phyloP scores from a whole-genome alignment of 2,113 vertebrate genomes.

The Brienomyrus brachyistius region DNA sequence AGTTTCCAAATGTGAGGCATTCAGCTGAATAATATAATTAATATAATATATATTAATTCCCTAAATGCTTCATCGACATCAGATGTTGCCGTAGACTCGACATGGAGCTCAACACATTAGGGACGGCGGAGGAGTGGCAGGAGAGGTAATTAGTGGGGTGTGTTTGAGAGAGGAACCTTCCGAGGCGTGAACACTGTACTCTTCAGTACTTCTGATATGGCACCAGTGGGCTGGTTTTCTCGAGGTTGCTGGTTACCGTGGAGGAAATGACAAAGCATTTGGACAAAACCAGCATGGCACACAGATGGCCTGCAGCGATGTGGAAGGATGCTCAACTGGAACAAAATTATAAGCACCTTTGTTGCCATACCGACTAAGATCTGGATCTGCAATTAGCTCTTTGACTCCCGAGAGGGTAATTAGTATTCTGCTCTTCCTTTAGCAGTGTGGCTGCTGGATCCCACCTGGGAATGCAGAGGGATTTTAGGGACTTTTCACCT shows the following conservation, averaged over 20 bases:
- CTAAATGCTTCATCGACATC: not conserved
- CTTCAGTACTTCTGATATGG: not conserved
- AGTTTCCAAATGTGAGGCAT: not conserved
- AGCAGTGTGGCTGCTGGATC: not conserved
- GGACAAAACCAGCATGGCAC: not conserved
- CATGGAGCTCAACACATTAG: not conserved
- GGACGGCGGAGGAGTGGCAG: not conserved
- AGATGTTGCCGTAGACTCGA: not conserved
- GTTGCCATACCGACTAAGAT: not conserved
- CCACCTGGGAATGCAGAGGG: not conserved
- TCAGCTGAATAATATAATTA: not conserved
- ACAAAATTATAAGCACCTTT: not conserved
- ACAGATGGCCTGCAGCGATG: not conserved
- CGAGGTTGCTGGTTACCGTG: not conserved
- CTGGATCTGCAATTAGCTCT: not conserved
- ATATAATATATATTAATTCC: not conserved
- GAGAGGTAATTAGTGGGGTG: not conserved
- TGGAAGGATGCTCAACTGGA: not conserved
- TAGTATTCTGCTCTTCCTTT: not conserved
- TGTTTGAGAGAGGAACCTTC: not conserved
- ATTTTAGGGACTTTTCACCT: not conserved
- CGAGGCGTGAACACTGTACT: not conserved
- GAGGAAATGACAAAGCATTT: not conserved
- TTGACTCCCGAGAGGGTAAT: not conserved
- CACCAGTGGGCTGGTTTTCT: not conserved